phyloP scores from a whole-genome alignment of 2,113 vertebrate species.

The Elachura formosa region DNA sequence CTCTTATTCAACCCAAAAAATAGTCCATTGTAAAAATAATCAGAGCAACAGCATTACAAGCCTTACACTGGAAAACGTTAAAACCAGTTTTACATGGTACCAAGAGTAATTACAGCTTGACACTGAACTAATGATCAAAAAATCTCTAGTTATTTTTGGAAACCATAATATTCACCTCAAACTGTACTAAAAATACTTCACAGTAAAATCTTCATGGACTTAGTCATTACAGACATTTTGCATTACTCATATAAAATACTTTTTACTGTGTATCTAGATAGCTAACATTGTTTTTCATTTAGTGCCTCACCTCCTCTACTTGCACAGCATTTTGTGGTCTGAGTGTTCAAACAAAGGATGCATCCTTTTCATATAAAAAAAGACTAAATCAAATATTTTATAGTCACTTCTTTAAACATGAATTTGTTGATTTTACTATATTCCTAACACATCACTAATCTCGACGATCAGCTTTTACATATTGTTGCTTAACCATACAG shows the following conservation, averaged over 20 bases:
- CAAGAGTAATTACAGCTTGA: background rate
- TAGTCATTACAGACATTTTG: background rate
- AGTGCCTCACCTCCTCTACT: background rate
- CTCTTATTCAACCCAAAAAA: background rate
- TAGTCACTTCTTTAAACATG: background rate
- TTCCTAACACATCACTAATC: background rate
- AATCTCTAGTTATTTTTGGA: background rate
- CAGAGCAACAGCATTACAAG: background rate
- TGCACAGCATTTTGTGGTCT: background rate
- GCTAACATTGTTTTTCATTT: background rate
- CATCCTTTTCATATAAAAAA: background rate
- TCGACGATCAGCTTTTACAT: background rate
- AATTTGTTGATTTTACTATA: background rate
- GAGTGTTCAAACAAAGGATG: background rate
- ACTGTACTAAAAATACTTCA: background rate
- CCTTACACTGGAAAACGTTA: background rate
- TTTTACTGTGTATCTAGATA: background rate
- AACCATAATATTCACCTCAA: background rate
- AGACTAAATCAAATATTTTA: background rate
- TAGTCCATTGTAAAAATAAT: background rate
- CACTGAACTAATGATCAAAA: background rate
- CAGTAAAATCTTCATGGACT: background rate
- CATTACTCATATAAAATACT: background rate
- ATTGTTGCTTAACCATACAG: background rate
- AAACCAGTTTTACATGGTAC: background rate